A percentile compares a stretch with the other conserved stretches of the same genome.
Evolutionary conservation across 2,888 invertebrate genomes (phyloP).

Genomic region (Sarcophaga variegata): DNA sequence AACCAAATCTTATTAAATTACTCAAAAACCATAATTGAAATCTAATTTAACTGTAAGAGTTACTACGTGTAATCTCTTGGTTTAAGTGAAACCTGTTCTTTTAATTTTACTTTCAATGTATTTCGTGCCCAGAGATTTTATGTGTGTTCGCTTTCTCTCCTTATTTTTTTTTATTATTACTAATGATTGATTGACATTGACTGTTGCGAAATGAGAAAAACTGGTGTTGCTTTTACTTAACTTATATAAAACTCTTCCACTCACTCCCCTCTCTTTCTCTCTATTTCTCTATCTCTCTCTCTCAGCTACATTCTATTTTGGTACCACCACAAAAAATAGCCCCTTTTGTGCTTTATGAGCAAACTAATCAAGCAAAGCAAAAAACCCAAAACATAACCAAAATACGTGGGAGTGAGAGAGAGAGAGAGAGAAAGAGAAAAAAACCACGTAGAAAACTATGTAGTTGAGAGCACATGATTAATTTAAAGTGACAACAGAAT

Average conservation of each 20-base stretch:
- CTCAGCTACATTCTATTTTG: neutral
- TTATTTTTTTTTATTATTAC: neutral
- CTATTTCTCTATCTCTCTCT: neutral
- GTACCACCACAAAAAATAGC: neutral
- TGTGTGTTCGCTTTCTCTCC: too few species aligned
- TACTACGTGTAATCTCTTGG: too few species aligned
- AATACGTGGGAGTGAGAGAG: too few species aligned
- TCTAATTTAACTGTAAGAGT: too few species aligned
- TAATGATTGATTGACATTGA: slow-evolving; percentile 59
- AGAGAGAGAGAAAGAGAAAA: too few species aligned
- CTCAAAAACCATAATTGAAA: too few species aligned
- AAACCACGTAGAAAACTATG: neutral
- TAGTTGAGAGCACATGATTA: slow-evolving; percentile 32
- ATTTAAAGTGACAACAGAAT: slow-evolving; percentile 53
- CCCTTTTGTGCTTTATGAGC: neutral
- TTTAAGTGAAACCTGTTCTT: too few species aligned
- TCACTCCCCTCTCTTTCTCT: neutral
- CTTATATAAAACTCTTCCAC: slow-evolving; percentile 2
- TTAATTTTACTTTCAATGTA: too few species aligned
- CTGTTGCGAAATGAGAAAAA: slow-evolving; percentile 8
- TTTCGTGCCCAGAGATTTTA: too few species aligned
- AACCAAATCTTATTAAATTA: too few species aligned
- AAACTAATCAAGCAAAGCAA: slow-evolving; percentile 12
- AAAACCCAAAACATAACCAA: neutral
- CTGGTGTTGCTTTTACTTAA: too few species aligned